Conservation (phyloP, 2,888 invertebrate species). For the Oegoconia quadripuncta region DNA sequence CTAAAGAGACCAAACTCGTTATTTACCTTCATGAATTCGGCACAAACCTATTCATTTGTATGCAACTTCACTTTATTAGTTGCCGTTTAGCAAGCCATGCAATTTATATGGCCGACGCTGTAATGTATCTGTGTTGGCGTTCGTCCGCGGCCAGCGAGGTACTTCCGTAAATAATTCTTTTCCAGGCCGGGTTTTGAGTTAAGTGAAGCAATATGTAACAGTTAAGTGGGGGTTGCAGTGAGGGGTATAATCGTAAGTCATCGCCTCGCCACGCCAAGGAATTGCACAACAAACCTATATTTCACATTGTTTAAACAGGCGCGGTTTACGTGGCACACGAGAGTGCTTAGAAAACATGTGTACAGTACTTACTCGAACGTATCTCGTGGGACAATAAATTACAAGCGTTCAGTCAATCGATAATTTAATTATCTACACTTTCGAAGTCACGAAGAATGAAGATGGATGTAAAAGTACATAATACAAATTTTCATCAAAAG, state of each 20-base stretch:
- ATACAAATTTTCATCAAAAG: too few species aligned
- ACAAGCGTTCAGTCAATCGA: neutral
- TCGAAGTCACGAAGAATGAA: too few species aligned
- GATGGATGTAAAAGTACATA: too few species aligned
- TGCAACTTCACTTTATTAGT: constrained; percentile 36
- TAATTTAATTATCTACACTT: neutral
- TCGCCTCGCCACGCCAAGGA: constrained; percentile 42
- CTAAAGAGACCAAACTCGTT: constrained; percentile 22
- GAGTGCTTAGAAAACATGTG: constrained; percentile 16
- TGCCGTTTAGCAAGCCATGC: constrained; percentile 27
- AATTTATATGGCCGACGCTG: constrained; percentile 36
- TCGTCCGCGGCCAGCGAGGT: constrained; percentile 31
- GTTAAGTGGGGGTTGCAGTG: constrained; percentile 58
- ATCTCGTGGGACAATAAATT: neutral
- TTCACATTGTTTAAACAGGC: constrained; percentile 50
- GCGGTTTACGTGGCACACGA: constrained; percentile 27
- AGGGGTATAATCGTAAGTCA: constrained; percentile 51
- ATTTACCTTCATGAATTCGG: constrained; percentile 29
- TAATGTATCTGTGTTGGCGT: constrained; percentile 40
- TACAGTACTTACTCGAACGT: constrained; percentile 3
- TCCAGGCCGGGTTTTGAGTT: constrained; percentile 53
- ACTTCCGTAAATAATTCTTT: constrained; percentile 54
- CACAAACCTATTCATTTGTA: constrained; percentile 33
- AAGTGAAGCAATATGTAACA: constrained; percentile 63
- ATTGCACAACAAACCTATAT: constrained; percentile 42